Evolutionary conservation across 2,797 vertebrate genomes (phyloP).

Genomic region (Spinus pinus): DNA sequence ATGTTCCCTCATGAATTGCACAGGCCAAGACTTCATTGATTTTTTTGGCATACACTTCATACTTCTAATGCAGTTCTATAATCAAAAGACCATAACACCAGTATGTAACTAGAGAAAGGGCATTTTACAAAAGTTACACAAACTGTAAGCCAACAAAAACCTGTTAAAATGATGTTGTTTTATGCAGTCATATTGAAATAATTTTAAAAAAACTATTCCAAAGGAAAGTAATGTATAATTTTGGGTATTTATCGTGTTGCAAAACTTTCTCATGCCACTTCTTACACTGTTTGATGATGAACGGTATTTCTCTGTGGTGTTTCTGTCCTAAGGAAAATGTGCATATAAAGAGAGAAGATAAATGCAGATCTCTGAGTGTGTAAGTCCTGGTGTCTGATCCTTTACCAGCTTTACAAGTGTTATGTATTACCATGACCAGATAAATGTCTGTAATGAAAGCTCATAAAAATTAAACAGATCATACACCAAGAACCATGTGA

Average conservation of each 20-base stretch:
- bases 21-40: not conserved
- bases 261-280: not conserved
- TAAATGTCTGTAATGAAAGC: not conserved
- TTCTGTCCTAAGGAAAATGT: not conserved
- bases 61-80: not conserved
- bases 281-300: not conserved
- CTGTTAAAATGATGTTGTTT: not conserved
- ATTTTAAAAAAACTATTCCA: not conserved
- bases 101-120: constrained; percentile 1
- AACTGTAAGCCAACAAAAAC: constrained; percentile 37
- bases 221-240: not conserved
- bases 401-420: not conserved
- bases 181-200: constrained; percentile 13
- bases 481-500: not conserved
- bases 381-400: not conserved
- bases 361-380: not conserved
- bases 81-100: constrained; percentile 9
- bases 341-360: not conserved
- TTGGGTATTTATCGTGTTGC: not conserved
- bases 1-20: not conserved
- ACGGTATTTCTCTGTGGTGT: not conserved
- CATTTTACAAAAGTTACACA: not conserved
- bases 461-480: not conserved
- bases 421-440: not conserved
- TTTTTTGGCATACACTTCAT: not conserved